Base-by-base conservation (phyloP, 2,797 vertebrate genomes). In the Buphagus erythrorhynchus region DNA sequence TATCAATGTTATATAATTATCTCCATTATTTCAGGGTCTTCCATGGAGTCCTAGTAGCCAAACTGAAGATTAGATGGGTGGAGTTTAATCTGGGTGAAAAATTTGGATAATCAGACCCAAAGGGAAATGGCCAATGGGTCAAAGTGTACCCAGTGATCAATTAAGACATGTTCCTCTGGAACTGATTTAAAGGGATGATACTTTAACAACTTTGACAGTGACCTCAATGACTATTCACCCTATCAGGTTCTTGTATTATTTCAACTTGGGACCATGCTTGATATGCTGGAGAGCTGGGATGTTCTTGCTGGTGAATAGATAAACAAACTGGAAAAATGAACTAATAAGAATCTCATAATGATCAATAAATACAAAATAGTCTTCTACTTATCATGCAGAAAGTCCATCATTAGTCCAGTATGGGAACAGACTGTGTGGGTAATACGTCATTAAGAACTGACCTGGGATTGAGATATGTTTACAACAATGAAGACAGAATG, bases 211-310 rank as follows among this genome's bases (percentile, higher is more conserved):
- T 74, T 66, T 40, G 20, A 33, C n/a, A 28, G 15, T 36, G 11
- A 52, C 6, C 21, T 65, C 0, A 0, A 29, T 36, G 9, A 76
- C 1, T 4, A 45, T 52, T 83, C 22, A 86, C 6, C 4, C 8
- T 52, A 19, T 38, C 22, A 66, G 8, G 12, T 45, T 73, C 31
- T 55, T 43, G 3, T 33, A 48, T 72, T 54, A 61, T 49, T 73
- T 61, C 25, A 72, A 15, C 38, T 11, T 51, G 19, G 3, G 8
- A 16, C 31, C 17, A 49, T 54, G 13, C 9, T 42, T 36, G 19
- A 51, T 59, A 59, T 21, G 6, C 11, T 67, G 29, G 54, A 82
- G 20, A 35, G 4, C 4, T 49, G 28, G 22, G 43, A 8, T 7
- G 0, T 36, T 74, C 17, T 35, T 87, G 6, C 5, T 48, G 6